Conservation (phyloP, 1,140 invertebrate genomes). For the Glomeris maerens region DNA sequence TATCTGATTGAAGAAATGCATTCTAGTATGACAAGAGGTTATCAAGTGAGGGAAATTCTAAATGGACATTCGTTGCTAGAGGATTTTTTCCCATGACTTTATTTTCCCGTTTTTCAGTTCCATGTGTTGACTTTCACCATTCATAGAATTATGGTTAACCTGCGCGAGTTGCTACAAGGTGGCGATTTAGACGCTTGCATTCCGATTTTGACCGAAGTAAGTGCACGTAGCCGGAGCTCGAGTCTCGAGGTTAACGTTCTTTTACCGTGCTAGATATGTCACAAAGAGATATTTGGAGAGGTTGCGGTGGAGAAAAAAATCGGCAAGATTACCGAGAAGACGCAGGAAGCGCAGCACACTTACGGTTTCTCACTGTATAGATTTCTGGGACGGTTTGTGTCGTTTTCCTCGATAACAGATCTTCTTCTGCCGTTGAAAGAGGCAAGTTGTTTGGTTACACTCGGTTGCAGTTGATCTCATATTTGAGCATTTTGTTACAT, state of each 20-base stretch:
- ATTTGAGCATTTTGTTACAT: constrained; percentile 11
- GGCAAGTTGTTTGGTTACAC: constrained; percentile 29
- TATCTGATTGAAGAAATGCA: constrained; percentile 66
- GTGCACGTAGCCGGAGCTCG: not conserved
- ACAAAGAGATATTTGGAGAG: constrained; percentile 73
- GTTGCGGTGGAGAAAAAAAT: constrained; percentile 85
- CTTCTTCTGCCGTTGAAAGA: constrained; percentile 69
- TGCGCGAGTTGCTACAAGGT: constrained; percentile 48
- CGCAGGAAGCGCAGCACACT: constrained; percentile 39
- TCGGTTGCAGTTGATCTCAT: constrained; percentile 1
- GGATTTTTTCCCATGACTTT: not conserved
- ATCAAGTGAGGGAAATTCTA: constrained; percentile 42
- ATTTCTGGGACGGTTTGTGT: constrained; percentile 63
- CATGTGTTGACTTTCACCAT: constrained; percentile 83
- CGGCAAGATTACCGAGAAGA: constrained; percentile 58
- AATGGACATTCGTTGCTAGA: constrained; percentile 4
- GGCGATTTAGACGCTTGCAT: constrained; percentile 64
- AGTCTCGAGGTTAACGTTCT: not conserved
- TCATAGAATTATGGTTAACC: constrained; percentile 57
- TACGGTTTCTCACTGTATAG: constrained; percentile 77
- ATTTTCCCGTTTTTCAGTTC: constrained; percentile 33
- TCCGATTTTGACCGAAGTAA: constrained; percentile 59
- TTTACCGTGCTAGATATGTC: constrained; percentile 44
- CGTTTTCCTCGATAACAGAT: constrained; percentile 55
- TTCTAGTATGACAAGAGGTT: constrained; percentile 66